These are phyloP conservation scores for Oncopodura yosiiana DNA, from an alignment of 1,140 invertebrate genomes.

Conservation along the genomic window DNA sequence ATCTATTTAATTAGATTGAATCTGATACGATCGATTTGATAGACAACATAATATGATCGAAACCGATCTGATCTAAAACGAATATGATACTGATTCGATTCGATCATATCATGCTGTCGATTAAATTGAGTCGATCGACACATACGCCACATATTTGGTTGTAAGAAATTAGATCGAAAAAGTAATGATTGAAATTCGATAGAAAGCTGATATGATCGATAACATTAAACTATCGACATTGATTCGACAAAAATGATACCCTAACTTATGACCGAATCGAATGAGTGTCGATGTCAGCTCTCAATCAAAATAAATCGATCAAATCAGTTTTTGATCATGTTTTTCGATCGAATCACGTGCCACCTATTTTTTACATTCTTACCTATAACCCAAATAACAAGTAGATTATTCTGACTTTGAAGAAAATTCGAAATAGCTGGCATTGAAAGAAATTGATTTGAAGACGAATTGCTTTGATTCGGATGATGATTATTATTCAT, in stretches of 20 bases:
- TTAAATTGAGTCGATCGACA: too few species aligned
- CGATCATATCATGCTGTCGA: too few species aligned
- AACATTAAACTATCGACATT: background rate
- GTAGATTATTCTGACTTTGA: slow-evolving; percentile 19
- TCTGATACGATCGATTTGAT: too few species aligned
- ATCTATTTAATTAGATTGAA: too few species aligned
- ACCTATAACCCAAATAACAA: slow-evolving; percentile 67
- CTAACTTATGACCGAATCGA: slow-evolving; percentile 45
- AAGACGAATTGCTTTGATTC: background rate
- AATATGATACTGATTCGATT: too few species aligned
- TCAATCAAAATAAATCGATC: slow-evolving; percentile 44
- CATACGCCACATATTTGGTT: too few species aligned
- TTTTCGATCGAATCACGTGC: background rate
- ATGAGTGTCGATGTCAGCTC: slow-evolving; percentile 41
- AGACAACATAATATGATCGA: too few species aligned
- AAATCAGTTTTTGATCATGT: slow-evolving; percentile 38
- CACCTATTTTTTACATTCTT: slow-evolving; percentile 25
- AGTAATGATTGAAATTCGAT: background rate
- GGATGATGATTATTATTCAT: too few species aligned
- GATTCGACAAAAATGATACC: background rate
- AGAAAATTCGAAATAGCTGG: background rate
- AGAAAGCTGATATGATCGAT: background rate
- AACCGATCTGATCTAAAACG: too few species aligned
- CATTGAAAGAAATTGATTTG: background rate
- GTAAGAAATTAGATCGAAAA: background rate